These are phyloP conservation scores for Galago senegalensis DNA, from an alignment of 2,797 vertebrate species.

Conservation along the genomic window DNA sequence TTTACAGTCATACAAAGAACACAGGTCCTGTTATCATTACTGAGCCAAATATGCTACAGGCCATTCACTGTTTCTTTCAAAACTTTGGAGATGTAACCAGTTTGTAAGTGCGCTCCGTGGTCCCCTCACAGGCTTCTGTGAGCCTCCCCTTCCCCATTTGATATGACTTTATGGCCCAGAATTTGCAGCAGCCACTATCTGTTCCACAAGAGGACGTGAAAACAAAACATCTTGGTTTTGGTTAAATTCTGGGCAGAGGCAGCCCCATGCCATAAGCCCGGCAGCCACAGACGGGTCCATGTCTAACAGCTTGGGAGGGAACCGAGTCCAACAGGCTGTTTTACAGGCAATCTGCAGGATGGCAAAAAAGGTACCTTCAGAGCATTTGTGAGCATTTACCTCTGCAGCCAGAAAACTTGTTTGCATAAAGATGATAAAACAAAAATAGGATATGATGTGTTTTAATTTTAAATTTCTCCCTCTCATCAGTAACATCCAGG, in stretches of 20 bases:
- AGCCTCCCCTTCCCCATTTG: fast-evolving
- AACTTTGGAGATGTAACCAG: not conserved
- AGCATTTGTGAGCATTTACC: not conserved
- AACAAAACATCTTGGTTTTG: not conserved
- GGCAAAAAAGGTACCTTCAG: not conserved
- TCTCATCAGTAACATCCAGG: not conserved
- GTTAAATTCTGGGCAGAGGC: not conserved
- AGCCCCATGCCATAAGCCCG: no score
- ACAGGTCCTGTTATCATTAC: fast-evolving
- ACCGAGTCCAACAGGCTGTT: not conserved
- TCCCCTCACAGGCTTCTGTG: not conserved
- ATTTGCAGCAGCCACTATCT: not conserved
- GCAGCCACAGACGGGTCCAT: no score
- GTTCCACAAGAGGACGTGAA: fast-evolving
- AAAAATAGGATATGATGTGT: not conserved
- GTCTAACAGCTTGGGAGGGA: not conserved
- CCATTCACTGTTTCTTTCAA: not conserved
- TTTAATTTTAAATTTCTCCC: not conserved
- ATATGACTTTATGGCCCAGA: not conserved
- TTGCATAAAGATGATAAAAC: not conserved
- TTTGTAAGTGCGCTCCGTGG: no score
- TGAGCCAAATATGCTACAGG: not conserved
- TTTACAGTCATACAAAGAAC: not conserved
- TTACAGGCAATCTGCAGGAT: not conserved
- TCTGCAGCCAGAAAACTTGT: not conserved